A percentile compares a stretch with the other conserved stretches of the same genome.
These are phyloP conservation scores for Halocynthia roretzi DNA, from an alignment of 23 tunicate genomes.

Conservation along the genomic window DNA sequence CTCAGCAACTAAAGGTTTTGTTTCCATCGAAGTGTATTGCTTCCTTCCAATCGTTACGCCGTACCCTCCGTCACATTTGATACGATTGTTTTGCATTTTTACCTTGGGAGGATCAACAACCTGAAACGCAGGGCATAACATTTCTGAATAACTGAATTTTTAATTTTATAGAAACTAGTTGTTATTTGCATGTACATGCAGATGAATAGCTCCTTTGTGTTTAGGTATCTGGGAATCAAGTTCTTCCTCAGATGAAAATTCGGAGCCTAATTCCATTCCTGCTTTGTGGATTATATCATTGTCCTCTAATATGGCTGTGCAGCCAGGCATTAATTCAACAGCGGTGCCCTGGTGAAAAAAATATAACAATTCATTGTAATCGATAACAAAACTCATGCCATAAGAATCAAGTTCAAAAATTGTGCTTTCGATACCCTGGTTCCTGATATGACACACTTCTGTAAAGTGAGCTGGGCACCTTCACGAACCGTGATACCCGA, in stretches of 20 bases:
- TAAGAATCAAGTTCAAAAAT: neutral
- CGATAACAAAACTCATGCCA: neutral
- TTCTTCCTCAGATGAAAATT: conserved; percentile 8
- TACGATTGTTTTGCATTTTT: conserved; percentile 35
- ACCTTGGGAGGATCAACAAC: conserved; percentile 77
- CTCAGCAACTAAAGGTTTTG: neutral
- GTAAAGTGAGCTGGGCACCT: conserved; percentile 57
- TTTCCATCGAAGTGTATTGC: conserved; percentile 40
- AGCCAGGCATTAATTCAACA: conserved; percentile 74
- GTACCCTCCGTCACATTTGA: conserved; percentile 45
- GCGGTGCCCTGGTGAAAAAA: conserved; percentile 42
- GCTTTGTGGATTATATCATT: conserved; percentile 27
- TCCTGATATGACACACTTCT: conserved; percentile 34
- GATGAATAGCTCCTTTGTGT: conserved; percentile 70
- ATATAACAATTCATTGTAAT: neutral
- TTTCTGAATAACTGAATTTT: neutral
- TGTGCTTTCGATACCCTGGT: conserved; percentile 27
- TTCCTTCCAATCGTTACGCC: conserved; percentile 75
- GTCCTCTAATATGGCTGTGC: conserved; percentile 43
- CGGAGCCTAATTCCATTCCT: neutral
- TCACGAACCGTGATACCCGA: conserved; percentile 71
- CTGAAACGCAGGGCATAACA: conserved; percentile 17
- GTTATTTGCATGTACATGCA: conserved; percentile 49
- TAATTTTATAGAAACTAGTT: neutral
- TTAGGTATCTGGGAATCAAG: conserved; percentile 4